These are phyloP conservation scores for Perca schrenkii DNA, from an alignment of 2,113 vertebrate species.

Conservation along the genomic window DNA sequence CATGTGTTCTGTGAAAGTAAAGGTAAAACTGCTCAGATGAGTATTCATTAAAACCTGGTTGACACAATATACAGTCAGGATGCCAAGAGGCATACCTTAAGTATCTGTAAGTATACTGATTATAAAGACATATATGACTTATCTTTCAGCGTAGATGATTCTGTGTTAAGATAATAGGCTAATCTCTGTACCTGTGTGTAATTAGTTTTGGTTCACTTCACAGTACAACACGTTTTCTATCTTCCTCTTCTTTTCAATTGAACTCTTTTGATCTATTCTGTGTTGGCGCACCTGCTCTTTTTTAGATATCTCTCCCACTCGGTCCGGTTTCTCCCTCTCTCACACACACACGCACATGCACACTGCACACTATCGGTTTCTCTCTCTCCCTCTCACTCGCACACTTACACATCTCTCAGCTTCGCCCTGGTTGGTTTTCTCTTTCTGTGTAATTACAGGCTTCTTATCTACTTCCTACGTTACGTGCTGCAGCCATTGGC, in stretches of 20 bases:
- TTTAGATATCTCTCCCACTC: conserved; percentile 52
- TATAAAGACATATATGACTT: conserved; percentile 27
- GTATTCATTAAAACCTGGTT: conserved; percentile 18
- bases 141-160: conserved; percentile 18
- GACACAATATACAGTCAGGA: not conserved
- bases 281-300: conserved; percentile 53
- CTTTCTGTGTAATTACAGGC: conserved; percentile 71
- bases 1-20: not conserved
- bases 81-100: not conserved
- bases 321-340: conserved; percentile 35
- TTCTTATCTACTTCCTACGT: conserved; percentile 71
- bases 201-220: conserved; percentile 54
- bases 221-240: conserved; percentile 38
- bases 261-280: conserved; percentile 63
- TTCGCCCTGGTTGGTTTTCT: conserved; percentile 56
- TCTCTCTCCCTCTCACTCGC: not conserved
- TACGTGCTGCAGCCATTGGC: conserved; percentile 50
- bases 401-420: conserved; percentile 42
- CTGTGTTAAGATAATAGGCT: conserved; percentile 37
- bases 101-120: not conserved
- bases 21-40: not conserved
- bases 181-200: conserved; percentile 48
- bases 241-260: conserved; percentile 47
- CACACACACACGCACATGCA: not conserved
- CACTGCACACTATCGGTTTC: conserved; percentile 27